Percentiles rank a stretch among this genome's conserved stretches.
Evolutionary conservation across 2,113 vertebrate species (phyloP).

Genomic region (Perccottus glenii): DNA sequence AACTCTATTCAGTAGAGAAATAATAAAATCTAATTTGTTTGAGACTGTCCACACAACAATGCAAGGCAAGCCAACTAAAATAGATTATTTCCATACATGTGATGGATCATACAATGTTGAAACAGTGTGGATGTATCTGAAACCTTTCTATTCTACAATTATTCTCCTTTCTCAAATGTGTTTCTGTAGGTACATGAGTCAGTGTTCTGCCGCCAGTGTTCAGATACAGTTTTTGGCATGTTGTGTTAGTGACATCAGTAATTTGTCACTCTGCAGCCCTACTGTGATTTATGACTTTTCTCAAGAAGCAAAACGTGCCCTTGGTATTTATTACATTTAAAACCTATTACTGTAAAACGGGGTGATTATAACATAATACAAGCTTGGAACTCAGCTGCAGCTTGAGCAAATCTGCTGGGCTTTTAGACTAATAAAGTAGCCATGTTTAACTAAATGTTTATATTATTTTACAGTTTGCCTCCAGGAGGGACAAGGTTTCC

Average conservation of each 20-base stretch:
- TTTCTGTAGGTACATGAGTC: constrained; percentile 29
- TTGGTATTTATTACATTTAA: constrained; percentile 67
- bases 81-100: too few species aligned
- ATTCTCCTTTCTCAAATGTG: background rate
- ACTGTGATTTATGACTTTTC: constrained; percentile 68
- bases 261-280: constrained; percentile 67
- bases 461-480: constrained; percentile 70
- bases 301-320: constrained; percentile 58
- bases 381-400: constrained; percentile 59
- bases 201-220: constrained; percentile 24
- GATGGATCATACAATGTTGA: too few species aligned
- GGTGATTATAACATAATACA: constrained; percentile 69
- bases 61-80: too few species aligned
- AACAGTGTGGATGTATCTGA: too few species aligned
- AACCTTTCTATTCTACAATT: too few species aligned
- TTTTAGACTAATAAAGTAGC: constrained; percentile 69
- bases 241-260: constrained; percentile 67
- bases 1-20: too few species aligned
- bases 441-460: constrained; percentile 69
- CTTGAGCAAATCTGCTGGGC: constrained; percentile 53
- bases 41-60: too few species aligned
- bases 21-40: too few species aligned
- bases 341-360: constrained; percentile 67
- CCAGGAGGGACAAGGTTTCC: constrained; percentile 63
- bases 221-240: constrained; percentile 53